A percentile compares a stretch with the other conserved stretches of the same genome.
phyloP scores from a whole-genome alignment of 35 echinoderm and acorn worm genomes.

The Apostichopus californicus region DNA sequence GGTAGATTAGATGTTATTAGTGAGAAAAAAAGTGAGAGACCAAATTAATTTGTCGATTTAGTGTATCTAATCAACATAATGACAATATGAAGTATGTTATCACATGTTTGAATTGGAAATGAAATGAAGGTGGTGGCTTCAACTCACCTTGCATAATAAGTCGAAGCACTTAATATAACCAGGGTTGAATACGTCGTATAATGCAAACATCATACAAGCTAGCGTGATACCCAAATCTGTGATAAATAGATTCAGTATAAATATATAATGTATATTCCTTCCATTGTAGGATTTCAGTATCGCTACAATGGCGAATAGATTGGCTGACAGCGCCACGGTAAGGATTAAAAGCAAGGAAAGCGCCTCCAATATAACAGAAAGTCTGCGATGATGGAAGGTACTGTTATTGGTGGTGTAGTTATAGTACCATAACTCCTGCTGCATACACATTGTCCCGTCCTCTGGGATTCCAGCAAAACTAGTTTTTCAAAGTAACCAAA shows the following conservation, averaged over 20 bases:
- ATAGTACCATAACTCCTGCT: not conserved
- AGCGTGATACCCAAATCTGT: not conserved
- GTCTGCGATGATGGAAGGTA: not conserved
- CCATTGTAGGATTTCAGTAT: slow-evolving; percentile 13
- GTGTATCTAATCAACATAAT: too few relatives aligned
- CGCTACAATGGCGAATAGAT: not conserved
- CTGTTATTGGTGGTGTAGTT: not conserved
- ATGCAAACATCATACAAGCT: not conserved
- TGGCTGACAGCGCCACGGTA: not conserved
- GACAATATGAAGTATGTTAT: too few relatives aligned
- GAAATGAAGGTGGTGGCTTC: not conserved
- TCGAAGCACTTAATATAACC: slow-evolving; percentile 20
- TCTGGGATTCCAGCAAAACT: too few relatives aligned
- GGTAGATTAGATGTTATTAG: too few relatives aligned
- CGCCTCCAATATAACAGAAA: slow-evolving; percentile 7
- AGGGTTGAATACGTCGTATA: slow-evolving; percentile 24
- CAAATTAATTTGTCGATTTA: too few relatives aligned
- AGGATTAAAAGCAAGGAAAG: not conserved
- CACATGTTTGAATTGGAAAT: too few relatives aligned
- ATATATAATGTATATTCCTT: slow-evolving; percentile 3
- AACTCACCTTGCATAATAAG: slow-evolving; percentile 12
- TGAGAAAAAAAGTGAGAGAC: too few relatives aligned
- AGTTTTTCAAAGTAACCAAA: too few relatives aligned
- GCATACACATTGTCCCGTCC: not conserved
- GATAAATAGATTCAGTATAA: slow-evolving; percentile 19